Base-by-base conservation (phyloP, 2,113 vertebrate genomes). In the Hystrix cristata region DNA sequence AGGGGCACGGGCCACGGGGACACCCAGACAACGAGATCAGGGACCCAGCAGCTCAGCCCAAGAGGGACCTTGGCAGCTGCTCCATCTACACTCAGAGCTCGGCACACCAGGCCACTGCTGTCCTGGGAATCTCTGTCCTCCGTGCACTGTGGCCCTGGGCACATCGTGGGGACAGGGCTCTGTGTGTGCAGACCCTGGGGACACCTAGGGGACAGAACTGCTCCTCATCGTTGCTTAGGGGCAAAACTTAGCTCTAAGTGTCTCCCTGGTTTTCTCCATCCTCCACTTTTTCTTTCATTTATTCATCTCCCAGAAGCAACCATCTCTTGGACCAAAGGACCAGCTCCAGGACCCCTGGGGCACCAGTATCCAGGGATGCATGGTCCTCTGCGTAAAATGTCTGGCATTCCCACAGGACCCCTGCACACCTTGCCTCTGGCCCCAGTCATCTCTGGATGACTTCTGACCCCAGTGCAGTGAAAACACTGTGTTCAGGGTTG, bases 1-100 rank as follows among this genome's bases (percentile, higher is more conserved):
- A 43, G 69, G 31, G 18, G 16, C 31, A 1, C 1, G 3, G 3
- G 0, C 25, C 0, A 10, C 0, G 5, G n/a, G 48, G 29, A 38
- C 16, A 34, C 23, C 21, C 7, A 53, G 31, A 48, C 5, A 0
- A 8, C 5, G n/a, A 23, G 7, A 4, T 0, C 1, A 2, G 11
- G 0, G 2, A 9, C 1, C 1, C 7, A 25, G 7, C 55, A 43
- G 48, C 64, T 85, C 38, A 23, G 65, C 29, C 57, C 21, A 29
- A 48, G 64, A 27, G 10, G 62, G 67, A 71, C 67, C 65, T 15
- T 71, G 67, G 67, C 21, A 7, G 15, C 18, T 38, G 31, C n/a
- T 16, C 16, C 34, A 5, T 25, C 84, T 25, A 1, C 9, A 0
- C 0, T 12, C 38, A 0, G 76, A 9, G 2, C 48, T 3, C 5